Evolutionary conservation across 2,888 invertebrate genomes (phyloP).

Genomic region (Andricus quercusramuli): DNA sequence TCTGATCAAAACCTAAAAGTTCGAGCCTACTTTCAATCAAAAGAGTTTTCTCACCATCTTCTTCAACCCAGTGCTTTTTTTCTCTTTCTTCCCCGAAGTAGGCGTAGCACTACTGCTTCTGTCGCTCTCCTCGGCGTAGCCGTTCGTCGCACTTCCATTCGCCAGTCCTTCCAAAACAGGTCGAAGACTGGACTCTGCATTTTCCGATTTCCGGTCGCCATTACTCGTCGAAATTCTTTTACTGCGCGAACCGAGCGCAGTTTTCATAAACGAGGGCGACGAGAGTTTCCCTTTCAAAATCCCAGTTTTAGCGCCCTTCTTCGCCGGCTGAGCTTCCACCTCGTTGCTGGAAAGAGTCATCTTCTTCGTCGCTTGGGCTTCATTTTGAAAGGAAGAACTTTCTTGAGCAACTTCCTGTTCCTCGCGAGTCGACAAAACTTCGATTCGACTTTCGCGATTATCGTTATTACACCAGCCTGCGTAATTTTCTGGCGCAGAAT

Average conservation of each 20-base stretch:
- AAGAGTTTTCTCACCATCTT: constrained; percentile 90
- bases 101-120: constrained; percentile 66
- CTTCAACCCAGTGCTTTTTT: constrained; percentile 86
- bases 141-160: constrained; percentile 60
- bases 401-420: not conserved
- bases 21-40: constrained; percentile 79
- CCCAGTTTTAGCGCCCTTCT: constrained; percentile 46
- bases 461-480: constrained; percentile 56
- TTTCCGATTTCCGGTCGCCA: constrained; percentile 19
- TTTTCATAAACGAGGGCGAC: constrained; percentile 78
- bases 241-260: constrained; percentile 76
- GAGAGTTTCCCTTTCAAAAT: constrained; percentile 66
- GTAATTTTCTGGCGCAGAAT: constrained; percentile 64
- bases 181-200: constrained; percentile 7
- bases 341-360: not conserved
- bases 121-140: constrained; percentile 67
- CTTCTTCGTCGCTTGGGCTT: not conserved
- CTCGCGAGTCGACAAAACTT: constrained; percentile 40
- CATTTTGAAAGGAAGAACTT: constrained; percentile 2
- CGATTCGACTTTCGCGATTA: not conserved
- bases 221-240: constrained; percentile 66
- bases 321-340: not conserved
- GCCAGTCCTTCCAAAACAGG: constrained; percentile 52
- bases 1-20: not conserved
- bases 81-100: constrained; percentile 79